Evolutionary conservation across 2,888 invertebrate genomes (phyloP), one percentile per base, ranked within the genome.

Genomic region (Lepidocyrtoides sp.): DNA sequence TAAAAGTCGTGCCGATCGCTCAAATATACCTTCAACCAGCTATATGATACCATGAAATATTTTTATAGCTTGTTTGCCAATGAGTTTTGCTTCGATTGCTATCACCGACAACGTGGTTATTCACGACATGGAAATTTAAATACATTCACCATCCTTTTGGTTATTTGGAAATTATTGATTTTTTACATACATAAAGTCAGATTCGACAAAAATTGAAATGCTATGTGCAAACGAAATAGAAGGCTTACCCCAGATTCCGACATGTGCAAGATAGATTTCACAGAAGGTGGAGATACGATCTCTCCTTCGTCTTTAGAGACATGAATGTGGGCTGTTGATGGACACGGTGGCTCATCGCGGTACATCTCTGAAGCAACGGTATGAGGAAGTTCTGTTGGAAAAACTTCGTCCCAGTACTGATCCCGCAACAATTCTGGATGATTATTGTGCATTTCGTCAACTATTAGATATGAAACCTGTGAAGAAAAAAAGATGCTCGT

Each of bases 361-460:
- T 98, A 98, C 94, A 98, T 98, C 94, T 98, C 98, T 0, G 98
- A 98, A 0, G 98, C 98, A 0, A 98, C 97, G 0, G 98, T 98
- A 95, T 98, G 98, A 0, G 98, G 98, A 92, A 98, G 95, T 94
- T 98, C 98, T 95, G 97, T 97, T 0, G 98, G 98, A 14, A 98
- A 97, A 77, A 98, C 98, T 94, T 98, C 98, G 95, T 98, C 98
- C 98, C 98, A 98, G 95, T 98, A 98, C 95, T 98, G 98, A 95
- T 99, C 99, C 94, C 98, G 98, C 63, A 98, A 96, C 57, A 99
- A 96, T 95, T 98, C 98, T 0, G 99, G 99, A 95, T 98, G 98
- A 95, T 98, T 98, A 94, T 98, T 98, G 95, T 98, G 98, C 98
- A 99, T 98, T 95, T 98, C 98, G 95, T 99, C 99, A 1, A 98